A percentile compares a stretch with the other conserved stretches of the same genome.
Evolutionary conservation across 2,797 vertebrate genomes (phyloP).

Genomic region (Semaprochilodus insignis): DNA sequence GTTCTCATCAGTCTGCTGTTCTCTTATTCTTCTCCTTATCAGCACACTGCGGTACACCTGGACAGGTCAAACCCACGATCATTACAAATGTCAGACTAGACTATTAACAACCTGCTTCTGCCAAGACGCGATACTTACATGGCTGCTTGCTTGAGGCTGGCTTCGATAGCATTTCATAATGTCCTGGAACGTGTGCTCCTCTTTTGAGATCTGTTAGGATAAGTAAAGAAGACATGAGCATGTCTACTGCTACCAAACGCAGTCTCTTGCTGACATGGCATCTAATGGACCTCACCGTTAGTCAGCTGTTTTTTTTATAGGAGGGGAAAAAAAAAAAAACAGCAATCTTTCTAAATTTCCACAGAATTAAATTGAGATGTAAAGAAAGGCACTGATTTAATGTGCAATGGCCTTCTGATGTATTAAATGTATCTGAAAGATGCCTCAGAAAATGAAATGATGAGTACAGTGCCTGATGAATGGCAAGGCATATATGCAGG

Average conservation of each 20-base stretch:
- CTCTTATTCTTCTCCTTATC: conserved; percentile 75
- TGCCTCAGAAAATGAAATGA: no score
- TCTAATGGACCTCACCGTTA: neutral
- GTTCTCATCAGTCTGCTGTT: conserved; percentile 72
- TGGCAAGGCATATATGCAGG: no score
- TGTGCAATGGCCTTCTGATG: no score
- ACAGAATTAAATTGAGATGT: no score
- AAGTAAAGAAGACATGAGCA: neutral
- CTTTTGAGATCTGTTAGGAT: conserved; percentile 87
- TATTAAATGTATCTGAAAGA: no score
- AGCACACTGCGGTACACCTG: conserved; percentile 96
- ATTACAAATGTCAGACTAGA: neutral
- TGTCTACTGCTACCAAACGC: neutral
- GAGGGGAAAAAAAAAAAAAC: no score
- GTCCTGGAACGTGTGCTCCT: conserved; percentile 93
- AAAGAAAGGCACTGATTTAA: neutral
- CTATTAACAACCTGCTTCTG: neutral
- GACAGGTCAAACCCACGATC: conserved; percentile 14
- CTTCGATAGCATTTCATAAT: conserved; percentile 99
- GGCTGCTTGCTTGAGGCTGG: conserved; percentile 95
- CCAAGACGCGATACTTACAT: conserved; percentile 79
- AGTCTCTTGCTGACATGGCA: neutral
- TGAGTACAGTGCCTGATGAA: no score
- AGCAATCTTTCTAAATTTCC: no score
- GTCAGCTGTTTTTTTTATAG: neutral